Conservation (phyloP, 2,113 vertebrate genomes). For the Labrus mixtus region DNA sequence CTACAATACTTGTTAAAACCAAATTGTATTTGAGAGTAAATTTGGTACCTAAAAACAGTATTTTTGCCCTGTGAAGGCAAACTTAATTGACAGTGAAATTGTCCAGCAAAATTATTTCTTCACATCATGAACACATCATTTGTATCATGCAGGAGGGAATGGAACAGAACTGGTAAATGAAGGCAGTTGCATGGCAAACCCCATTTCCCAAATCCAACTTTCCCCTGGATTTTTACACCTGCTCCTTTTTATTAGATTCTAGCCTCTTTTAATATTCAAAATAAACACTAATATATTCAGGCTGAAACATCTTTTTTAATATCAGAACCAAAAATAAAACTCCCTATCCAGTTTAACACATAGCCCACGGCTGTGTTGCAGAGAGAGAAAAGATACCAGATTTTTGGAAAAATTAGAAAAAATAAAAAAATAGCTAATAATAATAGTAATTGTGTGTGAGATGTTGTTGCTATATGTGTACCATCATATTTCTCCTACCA, state of each 20-base stretch:
- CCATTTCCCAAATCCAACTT: neutral
- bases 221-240: neutral
- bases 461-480: constrained; percentile 19
- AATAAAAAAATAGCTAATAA: neutral
- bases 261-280: neutral
- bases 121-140: too few relatives aligned
- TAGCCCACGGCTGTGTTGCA: neutral
- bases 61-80: too few relatives aligned
- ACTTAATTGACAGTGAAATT: too few relatives aligned
- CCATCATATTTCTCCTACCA: neutral
- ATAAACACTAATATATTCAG: neutral
- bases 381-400: neutral
- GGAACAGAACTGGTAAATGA: neutral
- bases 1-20: too few relatives aligned
- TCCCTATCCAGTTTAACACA: neutral
- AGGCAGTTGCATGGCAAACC: neutral
- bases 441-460: neutral
- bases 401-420: neutral
- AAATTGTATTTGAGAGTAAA: too few relatives aligned
- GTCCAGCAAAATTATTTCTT: too few relatives aligned
- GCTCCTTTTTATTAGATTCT: neutral
- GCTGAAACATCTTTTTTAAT: neutral
- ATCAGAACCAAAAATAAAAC: neutral
- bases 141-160: neutral
- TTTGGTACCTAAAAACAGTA: too few relatives aligned